Percentiles rank a stretch among this genome's conserved stretches.
These are phyloP conservation scores for Urechis unicinctus DNA, from an alignment of 2,888 invertebrate species.

Conservation along the genomic window DNA sequence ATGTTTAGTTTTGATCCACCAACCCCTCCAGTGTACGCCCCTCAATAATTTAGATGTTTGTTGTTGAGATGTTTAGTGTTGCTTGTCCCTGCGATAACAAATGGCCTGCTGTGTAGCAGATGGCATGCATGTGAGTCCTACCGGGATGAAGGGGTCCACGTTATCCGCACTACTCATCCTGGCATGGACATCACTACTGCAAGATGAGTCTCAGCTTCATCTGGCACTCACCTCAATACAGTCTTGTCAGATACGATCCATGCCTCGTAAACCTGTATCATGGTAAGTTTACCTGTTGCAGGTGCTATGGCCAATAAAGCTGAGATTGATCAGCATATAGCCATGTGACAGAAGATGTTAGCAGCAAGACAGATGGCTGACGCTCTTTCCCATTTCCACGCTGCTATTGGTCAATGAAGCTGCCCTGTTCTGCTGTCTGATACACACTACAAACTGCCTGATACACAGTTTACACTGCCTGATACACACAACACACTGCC, in stretches of 20 bases:
- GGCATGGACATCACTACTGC: not conserved
- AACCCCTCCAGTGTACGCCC: too few relatives aligned
- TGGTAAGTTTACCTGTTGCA: too few relatives aligned
- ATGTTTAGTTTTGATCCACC: too few relatives aligned
- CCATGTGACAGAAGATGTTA: conserved; percentile 85
- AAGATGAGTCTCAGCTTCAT: not conserved
- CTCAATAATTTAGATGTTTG: too few relatives aligned
- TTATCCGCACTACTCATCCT: not conserved
- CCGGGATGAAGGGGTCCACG: not conserved
- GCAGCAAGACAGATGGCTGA: conserved; percentile 89
- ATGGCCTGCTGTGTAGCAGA: too few relatives aligned
- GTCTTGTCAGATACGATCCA: not conserved
- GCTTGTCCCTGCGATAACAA: too few relatives aligned
- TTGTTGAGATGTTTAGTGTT: too few relatives aligned
- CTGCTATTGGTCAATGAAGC: conserved; percentile 77
- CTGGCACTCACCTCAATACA: not conserved
- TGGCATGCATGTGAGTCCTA: not conserved
- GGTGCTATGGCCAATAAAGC: conserved; percentile 53
- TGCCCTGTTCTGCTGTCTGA: too few relatives aligned
- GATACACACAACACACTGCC: too few relatives aligned
- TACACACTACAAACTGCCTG: too few relatives aligned
- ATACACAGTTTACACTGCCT: too few relatives aligned
- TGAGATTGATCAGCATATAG: conserved; percentile 87
- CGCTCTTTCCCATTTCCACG: conserved; percentile 94
- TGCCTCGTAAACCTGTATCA: too few relatives aligned